phyloP scores from a whole-genome alignment of 2,113 vertebrate species.

The Corvus hawaiiensis region DNA sequence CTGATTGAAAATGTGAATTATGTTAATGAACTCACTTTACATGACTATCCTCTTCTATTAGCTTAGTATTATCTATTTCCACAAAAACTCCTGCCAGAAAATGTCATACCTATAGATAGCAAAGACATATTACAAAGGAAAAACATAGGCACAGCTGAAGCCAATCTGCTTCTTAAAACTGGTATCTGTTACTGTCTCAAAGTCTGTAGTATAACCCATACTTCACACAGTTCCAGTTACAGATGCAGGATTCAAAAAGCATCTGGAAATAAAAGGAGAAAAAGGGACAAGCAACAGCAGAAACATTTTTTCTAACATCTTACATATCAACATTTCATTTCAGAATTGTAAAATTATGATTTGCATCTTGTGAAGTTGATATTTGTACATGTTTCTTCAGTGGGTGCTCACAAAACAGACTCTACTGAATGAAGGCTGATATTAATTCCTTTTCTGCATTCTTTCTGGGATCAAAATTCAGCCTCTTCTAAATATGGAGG shows the following conservation, averaged over 20 bases:
- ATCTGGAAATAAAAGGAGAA: background rate
- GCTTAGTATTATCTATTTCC: background rate
- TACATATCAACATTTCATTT: background rate
- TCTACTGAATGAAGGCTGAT: background rate
- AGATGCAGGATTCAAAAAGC: background rate
- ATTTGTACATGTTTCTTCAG: background rate
- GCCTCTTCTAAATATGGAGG: constrained; percentile 31
- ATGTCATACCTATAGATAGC: background rate
- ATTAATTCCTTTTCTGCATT: background rate
- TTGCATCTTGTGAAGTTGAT: background rate
- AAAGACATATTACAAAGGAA: background rate
- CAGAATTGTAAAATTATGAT: background rate
- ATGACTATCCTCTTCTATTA: background rate
- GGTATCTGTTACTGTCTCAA: background rate
- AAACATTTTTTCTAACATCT: background rate
- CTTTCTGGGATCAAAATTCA: constrained; percentile 35
- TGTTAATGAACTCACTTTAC: background rate
- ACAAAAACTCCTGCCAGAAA: background rate
- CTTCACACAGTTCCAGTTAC: background rate
- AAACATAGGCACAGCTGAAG: background rate
- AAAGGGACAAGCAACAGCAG: background rate
- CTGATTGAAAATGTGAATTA: constrained; percentile 10
- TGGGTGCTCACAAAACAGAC: background rate
- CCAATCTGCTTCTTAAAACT: background rate
- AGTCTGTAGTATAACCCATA: background rate